Base-by-base conservation (phyloP, 2,113 vertebrate species). In the Daphoenositta chrysoptera region DNA sequence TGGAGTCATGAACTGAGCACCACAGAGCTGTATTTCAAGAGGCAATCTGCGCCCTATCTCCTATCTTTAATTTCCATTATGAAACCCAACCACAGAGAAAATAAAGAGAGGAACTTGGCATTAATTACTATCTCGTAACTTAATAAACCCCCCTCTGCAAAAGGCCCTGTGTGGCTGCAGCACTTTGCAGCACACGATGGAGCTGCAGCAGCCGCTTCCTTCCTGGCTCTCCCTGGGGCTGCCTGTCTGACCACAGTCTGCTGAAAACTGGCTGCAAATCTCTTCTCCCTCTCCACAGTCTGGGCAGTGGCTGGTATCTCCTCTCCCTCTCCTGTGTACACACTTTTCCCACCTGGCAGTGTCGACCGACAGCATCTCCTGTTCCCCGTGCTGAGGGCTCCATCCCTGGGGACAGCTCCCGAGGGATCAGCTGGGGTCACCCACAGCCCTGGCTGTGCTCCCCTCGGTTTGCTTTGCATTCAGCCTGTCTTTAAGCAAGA, bases 51-150 rank as follows among this genome's bases (percentile, higher is more conserved):
- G 93, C 66, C 73, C 58, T 79, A 93, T 77, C 92, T 93, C 53
- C 4, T 30, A 79, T 76, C 92, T 93, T 92, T 87, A 93, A 93
- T 96, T 96, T 94, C 1, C 8, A 89, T 79, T 94, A 95, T 66
- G 76, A 97, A 94, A 94, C 60, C 21, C 61, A 86, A 82, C 91
- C 90, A n/a, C 81, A 75, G 83, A 93, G 77, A 77, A 95, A 93
- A 93, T 51, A 95, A 82, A 93, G 91, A 95, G 71, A 93, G 85
- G 92, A 97, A 89, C 71, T 71, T 73, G 76, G 77, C 90, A 94
- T 86, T 96, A 96, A 96, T 96, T 95, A 93, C 90, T 40, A 87
- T 83, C 65, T 50, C 24, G 44, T 90, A 97, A 94, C 85, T 89
- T 83, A 94, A 96, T 93, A 93, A 94, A 85, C 50, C 1, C 0